phyloP scores from a whole-genome alignment of 2,113 vertebrate species.

The Crotalus tigris region DNA sequence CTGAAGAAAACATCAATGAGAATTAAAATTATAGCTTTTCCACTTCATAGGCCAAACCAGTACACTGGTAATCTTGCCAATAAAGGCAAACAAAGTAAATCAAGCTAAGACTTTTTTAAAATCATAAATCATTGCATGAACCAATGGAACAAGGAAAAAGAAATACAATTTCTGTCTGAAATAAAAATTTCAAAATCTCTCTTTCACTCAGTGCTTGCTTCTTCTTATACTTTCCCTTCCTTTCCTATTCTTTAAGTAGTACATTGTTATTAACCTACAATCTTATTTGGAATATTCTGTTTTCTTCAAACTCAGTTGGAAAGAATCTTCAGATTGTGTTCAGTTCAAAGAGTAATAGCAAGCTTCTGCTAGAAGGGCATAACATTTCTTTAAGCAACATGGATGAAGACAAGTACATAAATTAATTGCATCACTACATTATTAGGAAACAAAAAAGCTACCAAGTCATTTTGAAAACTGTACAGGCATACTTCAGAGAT shows the following conservation, averaged over 20 bases:
- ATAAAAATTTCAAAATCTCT: neutral
- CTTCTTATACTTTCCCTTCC: neutral
- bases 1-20: constrained; percentile 17
- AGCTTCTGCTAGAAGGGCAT: neutral
- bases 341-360: neutral
- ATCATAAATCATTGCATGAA: constrained; percentile 20
- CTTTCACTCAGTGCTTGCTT: neutral
- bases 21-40: constrained; percentile 7
- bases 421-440: neutral
- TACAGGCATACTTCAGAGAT: neutral
- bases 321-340: constrained; percentile 20
- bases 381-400: constrained; percentile 1
- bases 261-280: neutral
- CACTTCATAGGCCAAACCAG: neutral
- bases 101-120: neutral
- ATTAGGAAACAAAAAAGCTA: neutral
- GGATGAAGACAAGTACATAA: accelerated
- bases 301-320: constrained; percentile 2
- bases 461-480: neutral
- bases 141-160: constrained; percentile 13
- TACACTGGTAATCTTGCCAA: neutral
- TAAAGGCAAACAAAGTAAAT: constrained; percentile 6
- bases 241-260: neutral
- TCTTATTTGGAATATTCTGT: neutral
- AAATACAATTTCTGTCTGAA: neutral